Evolutionary conservation across 2,888 invertebrate species (phyloP).

Genomic region (Cantharis rufa): DNA sequence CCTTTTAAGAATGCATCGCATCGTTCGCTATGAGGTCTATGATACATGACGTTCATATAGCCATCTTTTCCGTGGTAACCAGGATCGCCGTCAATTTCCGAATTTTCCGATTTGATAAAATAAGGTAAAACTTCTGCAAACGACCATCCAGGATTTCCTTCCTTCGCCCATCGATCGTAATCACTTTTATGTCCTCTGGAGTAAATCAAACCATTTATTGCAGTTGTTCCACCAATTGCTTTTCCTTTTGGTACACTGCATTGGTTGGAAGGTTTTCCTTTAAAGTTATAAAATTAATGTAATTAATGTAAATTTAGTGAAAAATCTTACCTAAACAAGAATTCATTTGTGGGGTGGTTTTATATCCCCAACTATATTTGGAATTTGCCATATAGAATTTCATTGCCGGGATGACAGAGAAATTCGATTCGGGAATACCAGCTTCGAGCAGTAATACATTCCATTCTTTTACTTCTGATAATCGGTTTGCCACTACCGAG

Average conservation of each 20-base stretch:
- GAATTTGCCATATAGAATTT: neutral
- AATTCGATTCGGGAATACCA: neutral
- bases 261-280: constrained; percentile 16
- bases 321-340: constrained; percentile 13
- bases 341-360: constrained; percentile 4
- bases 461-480: neutral
- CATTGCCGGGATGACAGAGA: constrained; percentile 7
- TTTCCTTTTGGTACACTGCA: constrained; percentile 65
- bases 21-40: constrained; percentile 64
- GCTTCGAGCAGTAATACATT: neutral
- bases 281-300: neutral
- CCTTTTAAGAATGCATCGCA: constrained; percentile 66
- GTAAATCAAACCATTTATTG: constrained; percentile 81
- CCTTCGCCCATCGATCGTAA: constrained; percentile 74
- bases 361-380: constrained; percentile 14
- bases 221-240: constrained; percentile 77
- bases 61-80: constrained; percentile 68
- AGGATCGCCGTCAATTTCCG: constrained; percentile 63
- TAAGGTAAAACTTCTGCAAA: constrained; percentile 71
- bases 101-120: constrained; percentile 74
- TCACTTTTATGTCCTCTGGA: constrained; percentile 75
- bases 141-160: constrained; percentile 79
- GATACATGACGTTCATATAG: constrained; percentile 67
- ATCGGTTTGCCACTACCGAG: neutral
- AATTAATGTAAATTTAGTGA: too few relatives aligned